Evolutionary conservation across 2,888 invertebrate species (phyloP), one percentile per base, ranked within the genome.

Genomic region (Phalera bucephala): DNA sequence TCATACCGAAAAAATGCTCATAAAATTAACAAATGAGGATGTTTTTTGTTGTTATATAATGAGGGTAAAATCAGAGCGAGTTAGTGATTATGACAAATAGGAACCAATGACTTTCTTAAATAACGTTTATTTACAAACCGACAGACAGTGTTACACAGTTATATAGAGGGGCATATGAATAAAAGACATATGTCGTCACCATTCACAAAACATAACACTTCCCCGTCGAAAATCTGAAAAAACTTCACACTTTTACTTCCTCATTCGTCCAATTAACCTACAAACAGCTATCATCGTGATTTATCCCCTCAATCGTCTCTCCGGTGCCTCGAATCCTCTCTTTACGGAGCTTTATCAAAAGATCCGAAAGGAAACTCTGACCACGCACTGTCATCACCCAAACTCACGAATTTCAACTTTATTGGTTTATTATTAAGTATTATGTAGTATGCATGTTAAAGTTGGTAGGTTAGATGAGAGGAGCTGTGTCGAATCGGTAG

Each of bases 401-500:
- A 3, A 28, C 28, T 45, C 2, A 25, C 35, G 28, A 68, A 34
- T 58, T 53, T 58, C 22, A 44, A 57, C 65, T 52, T 56, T 76
- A 68, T 28, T 17, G 0, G 0, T 0, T 21, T 22, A n/a, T 1
- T 0, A 9, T 55, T 58, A 57, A 59, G 46, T 42, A 21, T n/a
- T 31, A 30, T 12, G 19, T 27, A 3, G 8, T 14, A 23, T 40
- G 42, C 33, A 52, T 21, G 19, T 25, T 21, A 45, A 61, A 49
- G 34, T 55, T 67, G 53, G 72, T 68, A 50, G 49, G 48, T 64
- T 53, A 74, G 74, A 72, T 77, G 75, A 72, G 79, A 81, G 78
- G 73, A 71, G 70, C 71, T 77, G 72, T 60, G 58, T 67, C 82
- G 70, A 81, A 85, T 79, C 54, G 66, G 78, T 76, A 84, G 71